Evolutionary conservation across 1,140 invertebrate genomes (phyloP), one percentile per base, ranked within the genome.

Genomic region (Vollenhovia emeryi): DNA sequence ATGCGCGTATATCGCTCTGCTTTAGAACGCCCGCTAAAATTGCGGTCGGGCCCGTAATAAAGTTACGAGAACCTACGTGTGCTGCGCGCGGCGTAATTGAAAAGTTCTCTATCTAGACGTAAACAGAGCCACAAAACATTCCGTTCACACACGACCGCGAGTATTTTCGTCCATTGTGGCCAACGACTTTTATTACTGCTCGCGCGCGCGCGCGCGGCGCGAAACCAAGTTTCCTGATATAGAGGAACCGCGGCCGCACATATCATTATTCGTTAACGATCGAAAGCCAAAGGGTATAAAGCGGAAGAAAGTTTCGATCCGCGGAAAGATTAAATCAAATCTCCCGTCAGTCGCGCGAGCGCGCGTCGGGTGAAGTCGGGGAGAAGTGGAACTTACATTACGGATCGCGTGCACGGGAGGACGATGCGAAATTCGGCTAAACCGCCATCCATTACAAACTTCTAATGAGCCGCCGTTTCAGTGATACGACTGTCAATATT

Each of bases 21-120:
- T 87, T 89, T 87, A 82, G 84, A 85, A 84, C 57, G 48, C 83
- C 36, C 52, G 55, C 68, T 87, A 85, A 89, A 87, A 89, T 89
- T 85, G 82, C 82, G 86, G 87, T 64, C 75, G 69, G 62, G 69
- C 45, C n/a, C 43, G 75, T 86, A 82, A 88, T 88, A 88, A 88
- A 86, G 84, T 86, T 88, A 66, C 59, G 21, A 45, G 84, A 71
- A 86, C 76, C 84, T 59, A 78, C 62, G 62, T 66, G 36, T 73
- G 71, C 30, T 50, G 82, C 62, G 82, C 62, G 27, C 36, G 62
- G 50, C 43, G 84, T 80, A 86, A 89, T 85, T 80, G 73, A 76
- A 73, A 85, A 85, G 59, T 80, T 73, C 43, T 30, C 36, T 50
- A 62, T 27, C 82, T 40, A 43, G 48, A 84, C 69, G 59, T 80